A percentile compares a stretch with the other conserved stretches of the same genome.
Conservation (phyloP, 2,888 invertebrate species). For the Ectropis crepuscularia region DNA sequence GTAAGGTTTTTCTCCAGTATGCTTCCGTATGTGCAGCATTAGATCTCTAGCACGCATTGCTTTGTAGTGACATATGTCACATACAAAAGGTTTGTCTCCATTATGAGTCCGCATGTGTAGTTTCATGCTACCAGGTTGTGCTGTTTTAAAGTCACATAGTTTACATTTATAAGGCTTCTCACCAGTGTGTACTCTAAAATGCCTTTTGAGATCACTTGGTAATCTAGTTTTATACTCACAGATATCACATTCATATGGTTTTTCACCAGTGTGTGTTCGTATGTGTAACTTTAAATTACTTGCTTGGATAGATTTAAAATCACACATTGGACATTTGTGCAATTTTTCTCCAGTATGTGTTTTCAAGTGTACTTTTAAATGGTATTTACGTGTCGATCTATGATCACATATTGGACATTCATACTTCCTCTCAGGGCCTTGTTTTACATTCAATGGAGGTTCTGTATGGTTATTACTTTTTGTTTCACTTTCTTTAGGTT, state of each 20-base stretch:
- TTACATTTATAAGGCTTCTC: conserved; percentile 3
- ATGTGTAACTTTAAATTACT: conserved; percentile 4
- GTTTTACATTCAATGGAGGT: not conserved
- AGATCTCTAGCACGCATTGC: not conserved
- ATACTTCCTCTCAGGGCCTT: conserved; percentile 2
- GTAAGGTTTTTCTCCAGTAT: conserved; percentile 9
- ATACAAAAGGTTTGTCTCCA: conserved; percentile 1
- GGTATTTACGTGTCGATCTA: not conserved
- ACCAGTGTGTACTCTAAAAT: conserved; percentile 1
- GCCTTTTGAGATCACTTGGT: conserved; percentile 5
- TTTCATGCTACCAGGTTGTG: conserved; percentile 3
- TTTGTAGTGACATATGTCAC: not conserved
- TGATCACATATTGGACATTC: conserved; percentile 3
- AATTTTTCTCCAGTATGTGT: not conserved
- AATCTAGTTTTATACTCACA: conserved; percentile 3
- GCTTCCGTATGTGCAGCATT: conserved; percentile 1
- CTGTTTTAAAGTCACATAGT: conserved; percentile 1
- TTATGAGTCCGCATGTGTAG: conserved; percentile 7
- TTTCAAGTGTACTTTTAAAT: not conserved
- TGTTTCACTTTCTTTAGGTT: too few species aligned
- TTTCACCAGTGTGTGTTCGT: conserved; percentile 1
- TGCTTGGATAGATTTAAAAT: not conserved
- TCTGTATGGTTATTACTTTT: too few species aligned
- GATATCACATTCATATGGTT: conserved; percentile 5
- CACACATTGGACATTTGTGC: not conserved